Conservation (phyloP, 2,797 vertebrate species). For the Australoheros facetus region DNA sequence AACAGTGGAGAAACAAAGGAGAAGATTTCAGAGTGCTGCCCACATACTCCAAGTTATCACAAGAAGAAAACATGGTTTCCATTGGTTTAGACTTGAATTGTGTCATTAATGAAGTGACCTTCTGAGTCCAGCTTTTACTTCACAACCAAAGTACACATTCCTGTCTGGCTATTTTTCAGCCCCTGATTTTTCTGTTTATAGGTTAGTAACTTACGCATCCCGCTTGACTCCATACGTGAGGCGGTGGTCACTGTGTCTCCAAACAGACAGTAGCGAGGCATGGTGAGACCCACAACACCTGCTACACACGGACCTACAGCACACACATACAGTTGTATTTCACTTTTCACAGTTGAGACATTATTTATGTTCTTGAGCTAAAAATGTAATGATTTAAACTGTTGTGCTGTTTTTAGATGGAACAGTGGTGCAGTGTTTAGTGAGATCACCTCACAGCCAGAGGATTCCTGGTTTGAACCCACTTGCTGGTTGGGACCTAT, state of each 20-base stretch:
- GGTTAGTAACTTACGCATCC: conserved; percentile 75
- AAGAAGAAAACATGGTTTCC: too few species aligned
- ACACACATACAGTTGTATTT: not conserved
- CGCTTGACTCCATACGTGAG: conserved; percentile 84
- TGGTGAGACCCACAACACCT: conserved; percentile 83
- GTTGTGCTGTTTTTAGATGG: too few species aligned
- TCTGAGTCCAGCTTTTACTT: not conserved
- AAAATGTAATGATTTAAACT: too few species aligned
- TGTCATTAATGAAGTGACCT: too few species aligned
- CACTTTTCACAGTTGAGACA: not conserved
- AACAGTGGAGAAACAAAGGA: too few species aligned
- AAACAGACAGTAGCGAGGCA: conserved; percentile 86
- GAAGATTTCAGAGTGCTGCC: too few species aligned
- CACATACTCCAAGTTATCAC: too few species aligned
- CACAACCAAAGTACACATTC: not conserved
- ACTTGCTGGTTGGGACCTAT: too few species aligned
- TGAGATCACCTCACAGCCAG: too few species aligned
- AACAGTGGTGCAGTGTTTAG: too few species aligned
- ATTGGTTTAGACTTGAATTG: too few species aligned
- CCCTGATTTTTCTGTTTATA: not conserved
- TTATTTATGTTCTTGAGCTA: not conserved
- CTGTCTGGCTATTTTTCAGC: not conserved
- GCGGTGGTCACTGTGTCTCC: conserved; percentile 84
- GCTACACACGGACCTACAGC: conserved; percentile 79
- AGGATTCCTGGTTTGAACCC: too few species aligned